Evolutionary conservation across 1,140 invertebrate species (phyloP).

Genomic region (Lepidurus arcticus): DNA sequence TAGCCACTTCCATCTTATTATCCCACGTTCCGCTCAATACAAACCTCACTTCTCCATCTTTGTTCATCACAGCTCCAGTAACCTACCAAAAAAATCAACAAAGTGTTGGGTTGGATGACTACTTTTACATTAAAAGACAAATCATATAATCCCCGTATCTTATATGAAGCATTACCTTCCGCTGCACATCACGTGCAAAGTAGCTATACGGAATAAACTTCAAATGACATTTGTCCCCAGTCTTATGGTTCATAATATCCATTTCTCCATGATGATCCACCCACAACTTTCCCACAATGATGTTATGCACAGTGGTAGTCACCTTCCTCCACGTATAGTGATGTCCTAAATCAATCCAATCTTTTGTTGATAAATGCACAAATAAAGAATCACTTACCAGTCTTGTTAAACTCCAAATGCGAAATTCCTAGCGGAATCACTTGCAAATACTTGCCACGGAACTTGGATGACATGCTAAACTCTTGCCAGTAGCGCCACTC

Average conservation of each 20-base stretch:
- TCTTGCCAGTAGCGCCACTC: conserved; percentile 95
- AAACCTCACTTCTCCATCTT: conserved; percentile 58
- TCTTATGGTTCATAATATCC: conserved; percentile 85
- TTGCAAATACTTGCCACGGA: conserved; percentile 94
- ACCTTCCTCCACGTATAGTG: conserved; percentile 98
- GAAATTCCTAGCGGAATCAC: conserved; percentile 84
- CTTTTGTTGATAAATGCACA: conserved; percentile 24
- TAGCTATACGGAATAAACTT: conserved; percentile 97
- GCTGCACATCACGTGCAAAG: conserved; percentile 88
- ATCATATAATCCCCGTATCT: background rate
- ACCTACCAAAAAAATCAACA: conserved; percentile 49
- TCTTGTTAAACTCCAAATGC: conserved; percentile 66
- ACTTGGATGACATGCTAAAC: conserved; percentile 97
- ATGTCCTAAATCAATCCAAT: conserved; percentile 52
- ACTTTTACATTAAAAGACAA: background rate
- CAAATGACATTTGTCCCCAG: conserved; percentile 87
- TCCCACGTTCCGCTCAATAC: conserved; percentile 94
- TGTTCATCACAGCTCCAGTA: conserved; percentile 61
- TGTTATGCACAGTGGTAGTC: conserved; percentile 97
- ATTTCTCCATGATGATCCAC: conserved; percentile 99
- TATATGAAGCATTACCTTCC: conserved; percentile 65
- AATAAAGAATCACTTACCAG: conserved; percentile 41
- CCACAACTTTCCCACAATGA: conserved; percentile 98
- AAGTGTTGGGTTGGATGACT: background rate
- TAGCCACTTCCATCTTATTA: conserved; percentile 84